phyloP scores from a whole-genome alignment of 1,140 invertebrate genomes.

The Anoplophora glabripennis region DNA sequence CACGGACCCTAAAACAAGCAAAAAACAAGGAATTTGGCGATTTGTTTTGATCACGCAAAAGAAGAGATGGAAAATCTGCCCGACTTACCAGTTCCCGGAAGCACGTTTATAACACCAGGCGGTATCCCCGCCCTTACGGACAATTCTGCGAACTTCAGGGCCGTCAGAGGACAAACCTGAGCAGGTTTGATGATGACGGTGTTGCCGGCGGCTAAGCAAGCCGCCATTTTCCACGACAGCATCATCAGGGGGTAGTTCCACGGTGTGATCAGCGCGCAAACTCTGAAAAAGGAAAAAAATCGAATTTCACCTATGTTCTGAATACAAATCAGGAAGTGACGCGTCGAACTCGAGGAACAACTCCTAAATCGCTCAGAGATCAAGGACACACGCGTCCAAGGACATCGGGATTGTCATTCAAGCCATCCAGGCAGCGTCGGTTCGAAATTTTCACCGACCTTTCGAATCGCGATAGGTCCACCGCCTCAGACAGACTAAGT shows the following conservation, averaged over 20 bases:
- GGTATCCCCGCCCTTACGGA: conserved; percentile 85
- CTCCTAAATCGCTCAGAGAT: too few relatives aligned
- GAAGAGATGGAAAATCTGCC: too few relatives aligned
- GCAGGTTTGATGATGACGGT: conserved; percentile 93
- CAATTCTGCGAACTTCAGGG: conserved; percentile 91
- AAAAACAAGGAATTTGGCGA: not conserved
- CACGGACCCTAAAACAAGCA: conserved; percentile 54
- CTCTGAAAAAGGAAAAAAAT: conserved; percentile 54
- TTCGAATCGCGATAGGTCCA: too few relatives aligned
- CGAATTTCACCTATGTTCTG: too few relatives aligned
- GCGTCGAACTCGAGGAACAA: too few relatives aligned
- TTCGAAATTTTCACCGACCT: too few relatives aligned
- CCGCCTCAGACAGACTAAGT: too few relatives aligned
- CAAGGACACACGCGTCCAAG: too few relatives aligned
- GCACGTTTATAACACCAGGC: conserved; percentile 90
- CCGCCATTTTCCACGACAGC: conserved; percentile 98
- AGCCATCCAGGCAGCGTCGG: too few relatives aligned
- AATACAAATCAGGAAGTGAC: too few relatives aligned
- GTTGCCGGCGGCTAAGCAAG: conserved; percentile 92
- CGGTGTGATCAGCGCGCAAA: conserved; percentile 92
- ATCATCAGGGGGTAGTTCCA: conserved; percentile 99
- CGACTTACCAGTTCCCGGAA: conserved; percentile 72
- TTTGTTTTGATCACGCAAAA: too few relatives aligned
- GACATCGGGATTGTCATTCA: too few relatives aligned
- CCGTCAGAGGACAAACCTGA: conserved; percentile 87